Percentiles rank a stretch among this genome's conserved stretches.
Evolutionary conservation across 1,140 invertebrate species (phyloP).

Genomic region (Bombus waltoni): DNA sequence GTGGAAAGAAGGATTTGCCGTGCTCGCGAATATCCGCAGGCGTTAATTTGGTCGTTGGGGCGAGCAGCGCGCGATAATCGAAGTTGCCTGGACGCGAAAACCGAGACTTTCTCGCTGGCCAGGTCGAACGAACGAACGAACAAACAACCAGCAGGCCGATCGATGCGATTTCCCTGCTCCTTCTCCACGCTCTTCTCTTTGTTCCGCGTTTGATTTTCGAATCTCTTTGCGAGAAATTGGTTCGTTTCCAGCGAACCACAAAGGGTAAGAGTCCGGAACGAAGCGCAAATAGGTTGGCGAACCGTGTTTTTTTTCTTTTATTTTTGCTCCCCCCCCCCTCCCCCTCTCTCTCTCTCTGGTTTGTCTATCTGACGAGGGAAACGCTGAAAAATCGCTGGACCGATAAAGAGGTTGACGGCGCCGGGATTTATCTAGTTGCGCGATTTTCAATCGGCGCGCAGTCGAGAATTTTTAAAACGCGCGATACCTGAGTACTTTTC

Average conservation of each 20-base stretch:
- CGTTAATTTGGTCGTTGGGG: too few species aligned
- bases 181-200: too few species aligned
- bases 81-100: not conserved
- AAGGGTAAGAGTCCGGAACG: not conserved
- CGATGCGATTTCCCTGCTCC: not conserved
- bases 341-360: not conserved
- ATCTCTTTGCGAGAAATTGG: not conserved
- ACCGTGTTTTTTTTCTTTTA: not conserved
- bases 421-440: too few species aligned
- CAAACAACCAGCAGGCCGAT: not conserved
- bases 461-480: too few species aligned
- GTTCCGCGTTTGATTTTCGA: not conserved
- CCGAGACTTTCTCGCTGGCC: not conserved
- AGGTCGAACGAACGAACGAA: not conserved
- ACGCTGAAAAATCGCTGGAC: too few species aligned
- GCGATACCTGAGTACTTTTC: too few species aligned
- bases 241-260: not conserved
- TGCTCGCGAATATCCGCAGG: too few species aligned
- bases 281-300: too few species aligned
- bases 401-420: too few species aligned
- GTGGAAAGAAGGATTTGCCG: not conserved
- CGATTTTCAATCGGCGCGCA: too few species aligned
- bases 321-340: rapidly evolving
- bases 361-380: too few species aligned
- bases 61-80: not conserved